phyloP scores from a whole-genome alignment of 2,113 vertebrate species.

The Stegostoma tigrinum region DNA sequence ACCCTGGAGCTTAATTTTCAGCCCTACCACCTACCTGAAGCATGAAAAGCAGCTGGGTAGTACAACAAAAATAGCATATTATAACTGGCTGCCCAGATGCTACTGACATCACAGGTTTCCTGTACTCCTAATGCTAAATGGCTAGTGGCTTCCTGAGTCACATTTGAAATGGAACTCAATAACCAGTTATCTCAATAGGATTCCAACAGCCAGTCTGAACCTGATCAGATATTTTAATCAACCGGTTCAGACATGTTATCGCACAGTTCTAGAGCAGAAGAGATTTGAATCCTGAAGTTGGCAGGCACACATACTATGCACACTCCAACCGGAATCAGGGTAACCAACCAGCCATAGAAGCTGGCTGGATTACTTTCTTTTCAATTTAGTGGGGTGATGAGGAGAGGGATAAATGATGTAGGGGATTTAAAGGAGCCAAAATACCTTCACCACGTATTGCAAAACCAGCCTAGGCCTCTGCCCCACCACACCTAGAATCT shows the following conservation, averaged over 20 bases:
- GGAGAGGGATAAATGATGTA: too few relatives aligned
- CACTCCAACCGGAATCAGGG: not conserved
- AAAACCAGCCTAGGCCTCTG: not conserved
- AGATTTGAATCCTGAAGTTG: too few relatives aligned
- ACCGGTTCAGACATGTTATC: too few relatives aligned
- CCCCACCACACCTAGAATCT: not conserved
- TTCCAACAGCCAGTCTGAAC: not conserved
- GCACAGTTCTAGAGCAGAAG: too few relatives aligned
- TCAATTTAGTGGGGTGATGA: not conserved
- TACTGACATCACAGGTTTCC: not conserved
- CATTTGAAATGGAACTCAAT: not conserved
- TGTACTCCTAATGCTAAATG: not conserved
- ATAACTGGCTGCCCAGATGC: not conserved
- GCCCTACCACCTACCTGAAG: not conserved
- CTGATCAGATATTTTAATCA: not conserved
- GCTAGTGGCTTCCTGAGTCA: not conserved
- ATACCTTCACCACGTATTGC: not conserved
- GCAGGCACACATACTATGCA: not conserved
- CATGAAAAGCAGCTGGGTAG: not conserved
- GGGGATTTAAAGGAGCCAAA: too few relatives aligned
- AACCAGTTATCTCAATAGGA: not conserved
- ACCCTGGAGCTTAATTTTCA: not conserved
- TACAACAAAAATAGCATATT: not conserved
- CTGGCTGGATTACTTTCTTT: not conserved
- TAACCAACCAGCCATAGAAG: not conserved